Evolutionary conservation across 2,797 vertebrate genomes (phyloP).

Genomic region (Pelobates cultripes): DNA sequence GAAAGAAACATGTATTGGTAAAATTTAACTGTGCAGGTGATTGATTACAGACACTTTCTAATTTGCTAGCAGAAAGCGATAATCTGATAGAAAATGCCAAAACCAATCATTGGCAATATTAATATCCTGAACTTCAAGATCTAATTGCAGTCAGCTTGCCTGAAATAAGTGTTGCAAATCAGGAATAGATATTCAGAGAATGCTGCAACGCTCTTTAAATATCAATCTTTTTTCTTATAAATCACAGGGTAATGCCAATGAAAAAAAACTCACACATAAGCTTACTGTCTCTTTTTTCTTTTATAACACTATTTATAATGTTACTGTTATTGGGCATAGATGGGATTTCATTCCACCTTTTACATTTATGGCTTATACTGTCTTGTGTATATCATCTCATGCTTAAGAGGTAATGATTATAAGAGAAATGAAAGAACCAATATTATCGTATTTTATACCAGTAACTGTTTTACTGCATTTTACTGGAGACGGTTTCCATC

Average conservation of each 20-base stretch:
- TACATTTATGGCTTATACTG: not conserved
- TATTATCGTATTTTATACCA: not conserved
- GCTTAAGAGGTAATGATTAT: not conserved
- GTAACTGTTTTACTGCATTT: not conserved
- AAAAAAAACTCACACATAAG: not conserved
- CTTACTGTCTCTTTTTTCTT: not conserved
- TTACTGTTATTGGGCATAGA: not conserved
- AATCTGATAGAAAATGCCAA: conserved; percentile 43
- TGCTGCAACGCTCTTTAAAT: conserved; percentile 19
- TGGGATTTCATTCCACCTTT: not conserved
- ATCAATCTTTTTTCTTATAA: not conserved
- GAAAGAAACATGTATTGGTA: conserved; percentile 19
- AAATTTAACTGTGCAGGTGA: conserved; percentile 28
- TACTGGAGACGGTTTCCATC: not conserved
- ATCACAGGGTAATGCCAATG: not conserved
- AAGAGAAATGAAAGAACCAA: not conserved
- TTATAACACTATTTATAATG: not conserved
- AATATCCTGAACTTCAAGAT: conserved; percentile 34
- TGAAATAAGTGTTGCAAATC: conserved; percentile 34
- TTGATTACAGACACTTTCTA: conserved; percentile 11
- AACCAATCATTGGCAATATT: conserved; percentile 38
- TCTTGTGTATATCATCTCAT: not conserved
- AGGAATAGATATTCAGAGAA: conserved; percentile 27
- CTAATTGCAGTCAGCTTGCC: conserved; percentile 37
- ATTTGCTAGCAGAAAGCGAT: conserved; percentile 23